Conservation (phyloP, 2,888 invertebrate genomes). For the Erebia palarica region DNA sequence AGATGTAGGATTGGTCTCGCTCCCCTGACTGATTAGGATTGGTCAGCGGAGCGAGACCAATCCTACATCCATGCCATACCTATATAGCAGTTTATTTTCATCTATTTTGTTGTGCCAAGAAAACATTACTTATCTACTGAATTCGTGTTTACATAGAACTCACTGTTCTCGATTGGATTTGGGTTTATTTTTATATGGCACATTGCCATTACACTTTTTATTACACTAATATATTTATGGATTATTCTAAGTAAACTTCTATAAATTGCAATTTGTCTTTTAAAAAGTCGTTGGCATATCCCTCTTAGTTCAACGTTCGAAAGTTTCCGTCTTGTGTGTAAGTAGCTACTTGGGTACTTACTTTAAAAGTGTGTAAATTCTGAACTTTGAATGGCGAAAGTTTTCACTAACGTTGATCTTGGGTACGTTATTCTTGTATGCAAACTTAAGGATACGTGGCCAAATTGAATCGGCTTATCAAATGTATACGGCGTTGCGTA, state of each 20-base stretch:
- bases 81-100: too few species aligned
- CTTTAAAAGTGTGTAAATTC: slow-evolving; percentile 13
- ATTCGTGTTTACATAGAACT: not conserved
- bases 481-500: not conserved
- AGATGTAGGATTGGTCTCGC: too few species aligned
- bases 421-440: not conserved
- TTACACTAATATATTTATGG: not conserved
- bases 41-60: too few species aligned
- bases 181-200: not conserved
- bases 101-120: too few species aligned
- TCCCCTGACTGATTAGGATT: too few species aligned
- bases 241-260: not conserved
- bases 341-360: not conserved
- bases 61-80: too few species aligned
- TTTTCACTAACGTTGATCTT: slow-evolving; percentile 10
- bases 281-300: slow-evolving; percentile 10
- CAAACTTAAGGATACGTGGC: not conserved
- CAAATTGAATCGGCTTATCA: not conserved
- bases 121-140: not conserved
- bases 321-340: slow-evolving; percentile 10
- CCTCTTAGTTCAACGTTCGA: not conserved
- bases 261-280: slow-evolving; percentile 7
- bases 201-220: not conserved
- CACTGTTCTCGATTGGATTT: not conserved
- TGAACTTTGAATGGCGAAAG: slow-evolving; percentile 5